Conservation (phyloP, 2,113 vertebrate genomes). For the Osmerus eperlanus region DNA sequence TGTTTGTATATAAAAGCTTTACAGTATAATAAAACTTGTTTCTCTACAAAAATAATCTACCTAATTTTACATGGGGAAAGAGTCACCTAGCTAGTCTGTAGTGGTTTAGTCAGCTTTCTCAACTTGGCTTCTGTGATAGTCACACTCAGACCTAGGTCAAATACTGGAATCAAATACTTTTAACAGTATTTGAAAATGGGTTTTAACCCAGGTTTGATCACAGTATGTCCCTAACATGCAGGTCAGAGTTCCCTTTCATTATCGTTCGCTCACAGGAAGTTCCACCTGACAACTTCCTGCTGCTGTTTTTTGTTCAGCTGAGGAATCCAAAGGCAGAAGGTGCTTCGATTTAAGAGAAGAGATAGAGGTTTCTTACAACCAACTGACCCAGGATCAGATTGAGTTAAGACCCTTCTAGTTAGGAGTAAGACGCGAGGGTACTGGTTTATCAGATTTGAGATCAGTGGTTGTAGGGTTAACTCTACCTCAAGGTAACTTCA, state of each 20-base stretch:
- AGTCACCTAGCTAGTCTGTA: not conserved
- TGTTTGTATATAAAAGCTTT: conserved; percentile 76
- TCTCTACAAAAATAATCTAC: conserved; percentile 77
- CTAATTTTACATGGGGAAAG: conserved; percentile 51
- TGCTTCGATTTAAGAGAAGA: conserved; percentile 5
- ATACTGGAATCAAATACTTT: too few species aligned
- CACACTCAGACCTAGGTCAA: too few species aligned
- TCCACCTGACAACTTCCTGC: not conserved
- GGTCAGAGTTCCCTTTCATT: not conserved
- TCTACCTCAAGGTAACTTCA: conserved; percentile 16
- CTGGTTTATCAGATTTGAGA: not conserved
- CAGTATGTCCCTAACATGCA: conserved; percentile 18
- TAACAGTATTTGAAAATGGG: too few species aligned
- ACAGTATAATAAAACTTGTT: conserved; percentile 72
- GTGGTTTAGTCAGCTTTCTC: too few species aligned
- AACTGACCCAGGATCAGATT: not conserved
- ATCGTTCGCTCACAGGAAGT: not conserved
- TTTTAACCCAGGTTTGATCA: not conserved
- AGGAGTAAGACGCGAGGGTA: not conserved
- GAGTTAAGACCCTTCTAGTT: conserved; percentile 7
- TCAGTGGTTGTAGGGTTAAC: not conserved
- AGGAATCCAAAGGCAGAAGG: conserved; percentile 16
- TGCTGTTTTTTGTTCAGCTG: not conserved
- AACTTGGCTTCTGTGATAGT: too few species aligned
- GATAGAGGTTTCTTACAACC: not conserved